Evolutionary conservation across 2,888 invertebrate species (phyloP).

Genomic region (Loripinus fragilis): DNA sequence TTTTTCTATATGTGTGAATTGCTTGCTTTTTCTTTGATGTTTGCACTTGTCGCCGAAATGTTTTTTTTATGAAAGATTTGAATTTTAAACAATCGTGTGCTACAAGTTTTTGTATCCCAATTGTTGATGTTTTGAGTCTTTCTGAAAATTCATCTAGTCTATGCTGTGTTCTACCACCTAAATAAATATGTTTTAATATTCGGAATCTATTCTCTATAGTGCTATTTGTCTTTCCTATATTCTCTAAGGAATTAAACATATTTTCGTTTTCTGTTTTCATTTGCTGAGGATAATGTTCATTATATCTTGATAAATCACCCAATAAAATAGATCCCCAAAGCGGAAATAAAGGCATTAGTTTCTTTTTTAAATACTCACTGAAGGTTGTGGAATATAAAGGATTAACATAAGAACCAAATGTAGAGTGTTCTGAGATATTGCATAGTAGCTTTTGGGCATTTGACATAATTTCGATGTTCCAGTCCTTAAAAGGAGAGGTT

Average conservation of each 20-base stretch:
- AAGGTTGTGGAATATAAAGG: background rate
- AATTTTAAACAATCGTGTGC: slow-evolving; percentile 16
- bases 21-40: background rate
- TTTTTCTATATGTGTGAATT: background rate
- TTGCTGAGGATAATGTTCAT: background rate
- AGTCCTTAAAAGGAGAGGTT: background rate
- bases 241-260: background rate
- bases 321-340: slow-evolving; percentile 23
- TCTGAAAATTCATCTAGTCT: slow-evolving; percentile 41
- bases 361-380: background rate
- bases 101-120: slow-evolving; percentile 20
- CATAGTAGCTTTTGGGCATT: background rate
- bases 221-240: slow-evolving; percentile 18
- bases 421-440: background rate
- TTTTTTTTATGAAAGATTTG: background rate
- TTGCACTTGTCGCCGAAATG: background rate
- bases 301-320: slow-evolving; percentile 26
- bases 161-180: slow-evolving; percentile 24
- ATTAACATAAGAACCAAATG: background rate
- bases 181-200: slow-evolving; percentile 31
- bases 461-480: background rate
- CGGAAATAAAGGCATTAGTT: background rate
- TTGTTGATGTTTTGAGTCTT: slow-evolving; percentile 6
- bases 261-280: background rate
- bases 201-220: slow-evolving; percentile 32